Evolutionary conservation across 2,888 invertebrate genomes (phyloP), one percentile per base, ranked within the genome.

Genomic region (Desoria tigrina): DNA sequence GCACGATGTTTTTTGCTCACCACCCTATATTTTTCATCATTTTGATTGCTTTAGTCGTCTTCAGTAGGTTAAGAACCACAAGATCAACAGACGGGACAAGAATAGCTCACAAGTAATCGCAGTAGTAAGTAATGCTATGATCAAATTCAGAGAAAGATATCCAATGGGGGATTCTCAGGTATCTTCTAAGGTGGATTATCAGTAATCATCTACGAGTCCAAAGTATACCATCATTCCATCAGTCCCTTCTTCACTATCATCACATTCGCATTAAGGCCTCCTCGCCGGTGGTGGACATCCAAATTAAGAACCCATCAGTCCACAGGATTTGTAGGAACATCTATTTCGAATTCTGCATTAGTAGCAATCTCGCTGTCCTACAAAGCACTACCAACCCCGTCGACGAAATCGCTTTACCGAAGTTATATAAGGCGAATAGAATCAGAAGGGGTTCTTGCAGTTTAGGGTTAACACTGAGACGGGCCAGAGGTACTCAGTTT

Each of bases 21-120:
- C 58, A 58, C 42, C 58, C 58, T 58, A 39, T 42, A 58, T 42
- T 54, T 57, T 58, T 58, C 49, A 26, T 58, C 23, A 26, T n/a
- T 58, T 58, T 42, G 49, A 55, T 55, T 55, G 28, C 55, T 55
- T 60, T 27, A 14, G 23, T 60, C 27, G 24, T 60, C 60, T 32
- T 60, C 60, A 60, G 60, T 60, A 60, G 60, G 60, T 60, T 60
- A 60, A 50, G 60, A 55, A 55, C 55, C 26, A 58, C 24, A 42
- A 58, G 58, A 58, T 45, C 45, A 42, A 51, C 51, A 55, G 55
- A 55, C 28, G 55, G 27, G 55, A 45, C 45, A 28, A 55, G 55
- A 55, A 55, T 55, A 55, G 55, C 21, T n/a, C 21, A 32, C n/a
- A 32, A 7, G 32, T 32, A 32, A 32, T 32, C 32, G 4, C n/a